Evolutionary conservation across 2,888 invertebrate genomes (phyloP), one percentile per base, ranked within the genome.

Genomic region (Schrankia costaestrigalis): DNA sequence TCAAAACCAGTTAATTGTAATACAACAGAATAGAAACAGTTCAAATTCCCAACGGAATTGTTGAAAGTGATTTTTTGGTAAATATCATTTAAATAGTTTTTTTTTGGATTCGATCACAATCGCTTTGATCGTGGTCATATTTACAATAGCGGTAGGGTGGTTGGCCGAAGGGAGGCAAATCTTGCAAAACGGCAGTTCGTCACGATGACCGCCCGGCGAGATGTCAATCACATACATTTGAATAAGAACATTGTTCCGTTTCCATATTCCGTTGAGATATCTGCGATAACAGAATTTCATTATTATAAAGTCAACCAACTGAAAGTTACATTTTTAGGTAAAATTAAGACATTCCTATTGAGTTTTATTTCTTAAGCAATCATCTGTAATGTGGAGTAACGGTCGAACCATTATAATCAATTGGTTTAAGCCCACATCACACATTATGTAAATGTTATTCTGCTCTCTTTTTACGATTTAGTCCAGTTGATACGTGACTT

Each of bases 161-260:
- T 11, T 30, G 31, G 27, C 25, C 17, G 53, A 34, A 61, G 64
- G 60, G 67, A 61, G 48, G 59, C 48, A 63, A 59, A 52, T 60
- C 60, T 60, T 56, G 63, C 56, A 49, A 63, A 65, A 57, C 41
- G 60, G 41, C 47, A 51, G 40, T 34, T 45, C 36, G 44, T 42
- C 61, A 66, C 71, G 63, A 67, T 81, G 85, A 78, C 85, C 86
- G 78, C 86, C 86, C 60, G 78, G 78, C 57, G 86, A 77, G 83
- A 83, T 84, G 86, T 86, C 86, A 86, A 86, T 86, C 85, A 83
- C 68, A 59, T 35, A 60, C 72, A 78, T 86, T 86, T 86, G 78
- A 86, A 86, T 85, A 83, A 74, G 69, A 59, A 74, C 70, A 77
- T 79, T 78, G 73, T 78, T 73, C 71, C 70, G 66, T 78, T 74